Conservation (phyloP, 1,140 invertebrate genomes). For the Diorhabda elongata region DNA sequence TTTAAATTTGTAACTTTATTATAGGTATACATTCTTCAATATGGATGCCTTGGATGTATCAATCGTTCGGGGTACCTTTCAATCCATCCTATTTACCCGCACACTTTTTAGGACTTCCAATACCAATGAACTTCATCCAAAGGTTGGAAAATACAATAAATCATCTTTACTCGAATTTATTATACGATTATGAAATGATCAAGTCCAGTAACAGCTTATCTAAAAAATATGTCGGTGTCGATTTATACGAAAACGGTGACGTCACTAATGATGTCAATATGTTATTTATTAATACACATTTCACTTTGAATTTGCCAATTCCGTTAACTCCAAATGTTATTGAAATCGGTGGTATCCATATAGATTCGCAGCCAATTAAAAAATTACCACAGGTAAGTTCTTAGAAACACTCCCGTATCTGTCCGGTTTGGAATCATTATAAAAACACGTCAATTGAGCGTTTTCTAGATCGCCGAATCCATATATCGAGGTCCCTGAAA, state of each 20-base stretch:
- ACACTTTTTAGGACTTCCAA: conserved; percentile 52
- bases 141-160: conserved; percentile 49
- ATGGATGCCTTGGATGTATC: conserved; percentile 58
- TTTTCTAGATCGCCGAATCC: too few relatives aligned
- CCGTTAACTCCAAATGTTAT: conserved; percentile 45
- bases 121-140: conserved; percentile 53
- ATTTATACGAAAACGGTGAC: conserved; percentile 6
- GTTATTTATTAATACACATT: conserved; percentile 43
- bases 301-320: conserved; percentile 40
- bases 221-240: conserved; percentile 50
- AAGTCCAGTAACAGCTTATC: conserved; percentile 43
- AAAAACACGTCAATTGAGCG: too few relatives aligned
- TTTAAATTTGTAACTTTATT: background rate
- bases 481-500: too few relatives aligned
- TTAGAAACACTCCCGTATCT: too few relatives aligned
- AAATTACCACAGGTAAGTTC: conserved; percentile 30
- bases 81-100: conserved; percentile 56
- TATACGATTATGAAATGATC: conserved; percentile 45
- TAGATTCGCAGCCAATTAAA: conserved; percentile 30
- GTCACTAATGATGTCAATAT: conserved; percentile 31
- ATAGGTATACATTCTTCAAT: conserved; percentile 48
- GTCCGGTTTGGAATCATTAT: too few relatives aligned
- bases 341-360: conserved; percentile 42
- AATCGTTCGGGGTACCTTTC: conserved; percentile 55
- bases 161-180: conserved; percentile 41